phyloP scores from a whole-genome alignment of 2,888 invertebrate genomes.

The Agrochola macilenta region DNA sequence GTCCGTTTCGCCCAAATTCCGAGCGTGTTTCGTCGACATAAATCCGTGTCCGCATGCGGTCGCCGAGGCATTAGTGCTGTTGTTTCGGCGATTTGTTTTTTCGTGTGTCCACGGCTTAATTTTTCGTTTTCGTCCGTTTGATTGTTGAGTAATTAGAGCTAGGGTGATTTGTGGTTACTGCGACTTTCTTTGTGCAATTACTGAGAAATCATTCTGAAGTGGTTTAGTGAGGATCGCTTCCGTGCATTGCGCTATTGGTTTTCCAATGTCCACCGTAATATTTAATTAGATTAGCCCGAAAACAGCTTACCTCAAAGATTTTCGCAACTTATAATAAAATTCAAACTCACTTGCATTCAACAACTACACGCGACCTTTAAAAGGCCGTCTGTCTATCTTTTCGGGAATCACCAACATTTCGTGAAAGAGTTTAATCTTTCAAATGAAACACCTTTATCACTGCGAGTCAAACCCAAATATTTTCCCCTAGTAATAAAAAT shows the following conservation, averaged over 20 bases:
- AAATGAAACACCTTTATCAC: neutral
- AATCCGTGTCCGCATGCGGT: conserved; percentile 69
- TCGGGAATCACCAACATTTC: neutral
- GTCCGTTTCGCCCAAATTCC: conserved; percentile 73
- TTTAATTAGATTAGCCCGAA: neutral
- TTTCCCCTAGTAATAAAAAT: neutral
- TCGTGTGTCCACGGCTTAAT: conserved; percentile 57
- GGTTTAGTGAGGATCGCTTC: neutral
- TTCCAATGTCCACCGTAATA: neutral
- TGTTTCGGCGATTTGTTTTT: conserved; percentile 59
- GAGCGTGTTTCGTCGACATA: conserved; percentile 72
- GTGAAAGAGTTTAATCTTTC: neutral
- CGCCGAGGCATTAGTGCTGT: conserved; percentile 61
- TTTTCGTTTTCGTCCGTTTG: conserved; percentile 51
- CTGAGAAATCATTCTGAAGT: neutral
- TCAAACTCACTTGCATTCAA: neutral
- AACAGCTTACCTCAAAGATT: neutral
- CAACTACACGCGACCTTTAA: neutral
- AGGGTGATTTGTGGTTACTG: conserved; percentile 23
- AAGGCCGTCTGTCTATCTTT: neutral
- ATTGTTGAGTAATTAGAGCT: conserved; percentile 44
- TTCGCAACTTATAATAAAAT: too few relatives aligned
- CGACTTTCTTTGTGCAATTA: neutral
- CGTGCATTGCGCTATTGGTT: neutral
- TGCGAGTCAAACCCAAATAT: neutral